Evolutionary conservation across 1,140 invertebrate species (phyloP), one percentile per base, ranked within the genome.

Genomic region (Teleogryllus occipitalis): DNA sequence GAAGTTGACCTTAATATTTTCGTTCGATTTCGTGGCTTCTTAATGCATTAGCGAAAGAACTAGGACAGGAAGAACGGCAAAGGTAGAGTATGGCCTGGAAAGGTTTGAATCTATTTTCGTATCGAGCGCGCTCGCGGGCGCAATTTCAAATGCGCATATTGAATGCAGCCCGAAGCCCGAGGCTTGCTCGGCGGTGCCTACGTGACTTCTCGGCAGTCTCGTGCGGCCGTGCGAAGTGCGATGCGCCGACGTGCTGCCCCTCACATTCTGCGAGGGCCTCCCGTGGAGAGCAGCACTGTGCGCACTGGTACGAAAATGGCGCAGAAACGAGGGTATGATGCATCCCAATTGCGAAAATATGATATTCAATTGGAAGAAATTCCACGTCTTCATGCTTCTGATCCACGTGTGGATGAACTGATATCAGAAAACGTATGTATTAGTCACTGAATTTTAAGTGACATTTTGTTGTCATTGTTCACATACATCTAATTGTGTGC

Each of bases 291-390:
- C 47, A 78, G 77, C 77, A 78, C 77, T 49, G 77, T 39, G 21
- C 77, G 72, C 27, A 8, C 21, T 21, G n/a, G 39, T 21, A 76
- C 49, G 74, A 54, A 78, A 27, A 84, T 84, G 83, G 81, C 81
- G 72, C 81, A 82, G 39, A 83, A 82, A 78, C 84, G 83, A 81
- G 75, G 77, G 8, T 87, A 85, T 84, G 83, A 85, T 81, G 72
- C 79, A 7, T 84, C 81, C 77, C 85, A 87, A 80, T 81, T 87
- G 74, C 82, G 85, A 79, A 84, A 85, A 80, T 87, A 86, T 80
- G 84, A 86, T 81, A 82, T 87, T 27, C 81, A 81, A 48, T 82
- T 86, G n/a, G 84, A 85, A 73, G 82, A 84, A 80, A 86, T 87
- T 75, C 85, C 85, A 21, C 81, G 85, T 78, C 79, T 85, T n/a